Base-by-base conservation (phyloP, 1,140 invertebrate species). In the Belonocnema kinseyi region DNA sequence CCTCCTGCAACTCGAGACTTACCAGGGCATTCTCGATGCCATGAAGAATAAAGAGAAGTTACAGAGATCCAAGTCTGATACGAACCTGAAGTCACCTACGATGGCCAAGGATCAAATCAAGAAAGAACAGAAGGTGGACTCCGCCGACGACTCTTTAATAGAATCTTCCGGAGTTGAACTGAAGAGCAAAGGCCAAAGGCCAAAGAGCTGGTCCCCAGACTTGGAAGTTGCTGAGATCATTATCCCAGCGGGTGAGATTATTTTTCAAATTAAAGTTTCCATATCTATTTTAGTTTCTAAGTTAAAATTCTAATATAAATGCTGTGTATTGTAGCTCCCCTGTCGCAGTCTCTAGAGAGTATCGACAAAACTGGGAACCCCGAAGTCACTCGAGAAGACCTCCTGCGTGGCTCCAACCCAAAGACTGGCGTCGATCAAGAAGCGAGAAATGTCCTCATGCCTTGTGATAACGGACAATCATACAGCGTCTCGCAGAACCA, bases 41-140 rank as follows among this genome's bases (percentile, higher is more conserved):
- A 99, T 98, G 97, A 98, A 97, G 88, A 98, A 98, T 86, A 96
- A 97, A 84, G 97, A 98, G 87, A 98, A 97, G 88, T 91, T 97
- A 77, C 96, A 98, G 85, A 93, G 97, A 75, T 97, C 97, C 56
- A 98, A 98, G 91, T 98, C 97, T 74, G 97, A 98, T 89, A 98
- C 96, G 19, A 97, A 97, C 90, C 89, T 97, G 13, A 97, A 97
- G 88, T 94, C 94, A 21, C 95, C 94, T 2, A 94, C 94, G 40
- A 85, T 88, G 61, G 52, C 74, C 13, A 93, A 88, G 74, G 86
- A 90, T 40, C 75, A 86, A 71, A 89, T 84, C 79, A 92, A 87
- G 78, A 91, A 90, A 76, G 88, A 92, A 83, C 86, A 86, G 73
- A 89, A 85, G 80, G 78, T 82, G 66, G 85, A 86, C 74, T 79